Evolutionary conservation across 2,888 invertebrate species (phyloP), one percentile per base, ranked within the genome.

Genomic region (Xestia xanthographa): DNA sequence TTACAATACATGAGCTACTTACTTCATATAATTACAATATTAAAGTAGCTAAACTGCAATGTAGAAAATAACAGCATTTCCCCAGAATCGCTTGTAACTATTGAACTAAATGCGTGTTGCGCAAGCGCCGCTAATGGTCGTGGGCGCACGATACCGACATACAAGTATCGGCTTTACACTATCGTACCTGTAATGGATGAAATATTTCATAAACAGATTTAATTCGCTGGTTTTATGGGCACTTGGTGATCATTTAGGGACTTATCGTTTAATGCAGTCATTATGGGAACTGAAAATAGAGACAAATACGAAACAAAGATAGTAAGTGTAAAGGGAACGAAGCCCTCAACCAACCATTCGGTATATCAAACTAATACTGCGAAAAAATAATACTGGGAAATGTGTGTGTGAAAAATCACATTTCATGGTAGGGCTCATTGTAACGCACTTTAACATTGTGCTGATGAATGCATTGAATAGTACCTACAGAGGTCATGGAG

Each of bases 61-160:
- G 65, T 75, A 84, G 78, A 84, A 80, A 87, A 89, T 84, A 86
- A 85, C 86, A 87, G 84, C 85, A 84, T 91, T 90, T 90, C 89
- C 84, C 88, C 83, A 89, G 90, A 91, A 91, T 88, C 84, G 83
- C 87, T 91, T 87, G 87, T 85, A 88, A 87, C 85, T 86, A 86
- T 89, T 89, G 86, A 85, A 87, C 87, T 91, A 92, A 91, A 88
- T 89, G 77, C 73, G 88, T 91, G 90, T 92, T 91, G 90, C 91
- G 88, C 91, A 92, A 92, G 88, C 85, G 79, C 66, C 82, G 69
- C 87, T 92, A 92, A 92, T 92, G 89, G 89, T 81, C 84, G 78
- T 82, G 84, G 76, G 88, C 90, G 90, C 92, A 92, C 92, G 92
- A 92, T 86, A 87, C 90, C 86, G 89, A 87, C 91, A 91, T 90